phyloP scores from a whole-genome alignment of 1,140 invertebrate genomes.

The Zaprionus taronus region DNA sequence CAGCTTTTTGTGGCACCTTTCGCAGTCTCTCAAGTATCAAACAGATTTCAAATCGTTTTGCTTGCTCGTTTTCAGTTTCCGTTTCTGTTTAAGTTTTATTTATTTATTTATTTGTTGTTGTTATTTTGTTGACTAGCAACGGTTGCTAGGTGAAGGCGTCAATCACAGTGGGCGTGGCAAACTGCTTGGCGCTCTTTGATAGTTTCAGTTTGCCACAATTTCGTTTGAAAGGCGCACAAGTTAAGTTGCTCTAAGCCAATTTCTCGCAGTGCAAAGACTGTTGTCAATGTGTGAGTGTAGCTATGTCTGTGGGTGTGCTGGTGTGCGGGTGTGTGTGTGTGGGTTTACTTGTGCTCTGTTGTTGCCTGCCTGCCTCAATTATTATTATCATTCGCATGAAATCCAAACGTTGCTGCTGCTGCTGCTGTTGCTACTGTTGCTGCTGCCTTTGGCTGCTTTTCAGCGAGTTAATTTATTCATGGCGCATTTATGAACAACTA shows the following conservation, averaged over 20 bases:
- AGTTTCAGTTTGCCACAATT: background rate
- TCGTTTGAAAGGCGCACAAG: background rate
- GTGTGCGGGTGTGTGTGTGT: slow-evolving; percentile 29
- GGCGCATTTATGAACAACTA: slow-evolving; percentile 80
- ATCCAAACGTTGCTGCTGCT: slow-evolving; percentile 55
- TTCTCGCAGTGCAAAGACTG: slow-evolving; percentile 35
- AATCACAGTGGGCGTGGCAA: background rate
- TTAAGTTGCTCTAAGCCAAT: slow-evolving; percentile 5
- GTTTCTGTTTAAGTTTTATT: background rate
- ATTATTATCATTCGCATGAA: slow-evolving; percentile 79
- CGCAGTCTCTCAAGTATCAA: background rate
- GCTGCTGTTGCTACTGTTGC: background rate
- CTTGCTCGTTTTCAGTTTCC: background rate
- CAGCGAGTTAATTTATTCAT: slow-evolving; percentile 79
- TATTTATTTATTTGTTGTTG: background rate
- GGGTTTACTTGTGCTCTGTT: slow-evolving; percentile 17
- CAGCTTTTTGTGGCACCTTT: no score
- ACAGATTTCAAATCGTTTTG: background rate
- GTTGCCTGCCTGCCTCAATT: slow-evolving; percentile 58
- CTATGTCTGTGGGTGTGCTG: slow-evolving; percentile 15
- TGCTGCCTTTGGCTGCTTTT: slow-evolving; percentile 55
- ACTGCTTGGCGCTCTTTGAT: background rate
- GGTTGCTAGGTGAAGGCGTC: background rate
- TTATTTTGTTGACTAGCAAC: background rate
- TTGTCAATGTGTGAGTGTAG: slow-evolving; percentile 18